Percentiles rank a stretch among this genome's conserved stretches.
Evolutionary conservation across 1,140 invertebrate species (phyloP).

Genomic region (Drosophila orena): DNA sequence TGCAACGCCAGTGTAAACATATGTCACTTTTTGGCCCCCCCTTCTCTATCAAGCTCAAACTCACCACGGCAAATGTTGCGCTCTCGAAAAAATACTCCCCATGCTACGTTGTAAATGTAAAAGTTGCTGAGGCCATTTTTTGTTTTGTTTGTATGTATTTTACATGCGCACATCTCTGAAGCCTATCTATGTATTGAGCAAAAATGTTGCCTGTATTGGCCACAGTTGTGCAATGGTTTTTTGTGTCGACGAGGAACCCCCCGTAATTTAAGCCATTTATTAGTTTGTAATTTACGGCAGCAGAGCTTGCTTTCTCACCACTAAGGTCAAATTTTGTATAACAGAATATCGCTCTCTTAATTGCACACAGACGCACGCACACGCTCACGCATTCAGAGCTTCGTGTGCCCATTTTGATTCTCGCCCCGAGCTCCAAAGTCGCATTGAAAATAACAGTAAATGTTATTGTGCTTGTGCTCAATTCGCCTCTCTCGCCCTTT

Average conservation of each 20-base stretch:
- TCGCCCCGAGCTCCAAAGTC: constrained; percentile 34
- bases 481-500: constrained; percentile 30
- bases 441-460: constrained; percentile 67
- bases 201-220: constrained; percentile 14
- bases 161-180: constrained; percentile 14
- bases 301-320: constrained; percentile 32
- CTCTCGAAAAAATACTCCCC: constrained; percentile 48
- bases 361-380: neutral
- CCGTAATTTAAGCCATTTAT: constrained; percentile 25
- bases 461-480: constrained; percentile 61
- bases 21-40: constrained; percentile 10
- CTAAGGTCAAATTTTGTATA: constrained; percentile 60
- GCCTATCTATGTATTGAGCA: constrained; percentile 17
- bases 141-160: constrained; percentile 12
- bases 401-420: constrained; percentile 53
- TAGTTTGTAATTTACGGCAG: constrained; percentile 40
- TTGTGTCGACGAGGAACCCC: constrained; percentile 6
- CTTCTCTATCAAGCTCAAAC: constrained; percentile 9
- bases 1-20: constrained; percentile 34
- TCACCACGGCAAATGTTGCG: constrained; percentile 32
- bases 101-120: constrained; percentile 64
- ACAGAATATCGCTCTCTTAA: constrained; percentile 34
- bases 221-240: constrained; percentile 35
- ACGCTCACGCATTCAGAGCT: constrained; percentile 7
- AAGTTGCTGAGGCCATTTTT: constrained; percentile 47